Percentiles rank a stretch among this genome's conserved stretches.
These are phyloP conservation scores for Leptinotarsa rubiginosa DNA, from an alignment of 2,888 invertebrate genomes.

Conservation along the genomic window DNA sequence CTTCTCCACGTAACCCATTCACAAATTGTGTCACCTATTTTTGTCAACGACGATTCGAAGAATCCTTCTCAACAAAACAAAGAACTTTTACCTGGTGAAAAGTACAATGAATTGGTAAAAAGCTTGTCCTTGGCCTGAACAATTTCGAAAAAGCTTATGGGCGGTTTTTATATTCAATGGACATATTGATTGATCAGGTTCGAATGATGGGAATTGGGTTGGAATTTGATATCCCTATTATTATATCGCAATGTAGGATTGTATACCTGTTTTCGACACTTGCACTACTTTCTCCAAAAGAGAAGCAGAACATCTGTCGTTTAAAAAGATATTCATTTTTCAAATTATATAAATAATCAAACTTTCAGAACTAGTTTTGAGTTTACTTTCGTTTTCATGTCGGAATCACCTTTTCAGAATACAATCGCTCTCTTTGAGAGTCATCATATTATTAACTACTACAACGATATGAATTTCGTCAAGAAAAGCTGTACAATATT, in stretches of 20 bases:
- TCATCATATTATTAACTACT: too few species aligned
- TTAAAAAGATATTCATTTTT: background rate
- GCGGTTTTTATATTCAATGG: slow-evolving; percentile 15
- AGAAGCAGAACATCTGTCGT: slow-evolving; percentile 22
- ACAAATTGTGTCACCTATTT: slow-evolving; percentile 3
- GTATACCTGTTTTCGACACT: slow-evolving; percentile 28
- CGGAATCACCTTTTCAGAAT: background rate
- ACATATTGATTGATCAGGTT: slow-evolving; percentile 28
- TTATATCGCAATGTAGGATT: slow-evolving; percentile 18
- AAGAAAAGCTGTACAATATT: too few species aligned
- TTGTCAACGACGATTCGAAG: background rate
- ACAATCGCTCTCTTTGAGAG: too few species aligned
- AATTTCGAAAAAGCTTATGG: slow-evolving; percentile 13
- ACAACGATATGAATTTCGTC: too few species aligned
- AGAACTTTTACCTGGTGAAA: slow-evolving; percentile 25
- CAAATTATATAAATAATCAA: background rate
- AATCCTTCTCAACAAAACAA: slow-evolving; percentile 18
- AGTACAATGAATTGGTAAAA: slow-evolving; percentile 12
- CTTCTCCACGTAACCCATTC: slow-evolving; percentile 14
- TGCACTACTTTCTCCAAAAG: slow-evolving; percentile 24
- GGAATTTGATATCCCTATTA: slow-evolving; percentile 24
- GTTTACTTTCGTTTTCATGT: background rate
- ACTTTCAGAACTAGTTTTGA: background rate
- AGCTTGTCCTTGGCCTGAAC: slow-evolving; percentile 21
- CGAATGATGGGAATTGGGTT: slow-evolving; percentile 21